Evolutionary conservation across 2,888 invertebrate species (phyloP).

Genomic region (Drymonia ruficornis): DNA sequence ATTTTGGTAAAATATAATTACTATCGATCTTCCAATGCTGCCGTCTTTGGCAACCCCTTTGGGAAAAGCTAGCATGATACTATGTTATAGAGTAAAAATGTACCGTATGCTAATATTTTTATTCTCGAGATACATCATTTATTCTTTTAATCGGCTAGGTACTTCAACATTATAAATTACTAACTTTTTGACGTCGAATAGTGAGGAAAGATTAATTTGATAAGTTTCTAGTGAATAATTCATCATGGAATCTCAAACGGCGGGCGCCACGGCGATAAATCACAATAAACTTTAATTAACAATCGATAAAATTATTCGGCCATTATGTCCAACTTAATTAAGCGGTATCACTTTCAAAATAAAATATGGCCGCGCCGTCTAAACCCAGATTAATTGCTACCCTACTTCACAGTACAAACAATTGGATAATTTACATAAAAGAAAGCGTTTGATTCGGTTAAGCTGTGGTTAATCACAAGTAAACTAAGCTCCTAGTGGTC

Average conservation of each 20-base stretch:
- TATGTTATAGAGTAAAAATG: no score
- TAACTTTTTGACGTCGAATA: not conserved
- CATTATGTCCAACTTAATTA: conserved; percentile 58
- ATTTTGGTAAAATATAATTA: no score
- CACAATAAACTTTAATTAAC: conserved; percentile 50
- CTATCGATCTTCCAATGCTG: no score
- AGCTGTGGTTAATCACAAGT: conserved; percentile 73
- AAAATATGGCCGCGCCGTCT: conserved; percentile 47
- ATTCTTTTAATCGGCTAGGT: no score
- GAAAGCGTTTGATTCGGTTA: conserved; percentile 78
- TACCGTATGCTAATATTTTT: no score
- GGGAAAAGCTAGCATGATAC: no score
- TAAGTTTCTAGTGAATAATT: conserved; percentile 3
- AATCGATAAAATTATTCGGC: conserved; percentile 46
- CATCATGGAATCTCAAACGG: conserved; percentile 1
- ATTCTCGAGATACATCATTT: no score
- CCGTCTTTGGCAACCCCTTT: no score
- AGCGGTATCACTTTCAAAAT: conserved; percentile 45
- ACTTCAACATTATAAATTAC: not conserved
- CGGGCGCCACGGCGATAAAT: conserved; percentile 41
- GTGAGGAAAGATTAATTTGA: not conserved
- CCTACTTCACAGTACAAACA: conserved; percentile 60
- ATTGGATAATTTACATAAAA: conserved; percentile 77
- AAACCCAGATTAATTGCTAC: conserved; percentile 59
- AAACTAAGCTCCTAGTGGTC: conserved; percentile 66